phyloP scores from a whole-genome alignment of 1,140 invertebrate genomes.

The Scylla paramamosain region DNA sequence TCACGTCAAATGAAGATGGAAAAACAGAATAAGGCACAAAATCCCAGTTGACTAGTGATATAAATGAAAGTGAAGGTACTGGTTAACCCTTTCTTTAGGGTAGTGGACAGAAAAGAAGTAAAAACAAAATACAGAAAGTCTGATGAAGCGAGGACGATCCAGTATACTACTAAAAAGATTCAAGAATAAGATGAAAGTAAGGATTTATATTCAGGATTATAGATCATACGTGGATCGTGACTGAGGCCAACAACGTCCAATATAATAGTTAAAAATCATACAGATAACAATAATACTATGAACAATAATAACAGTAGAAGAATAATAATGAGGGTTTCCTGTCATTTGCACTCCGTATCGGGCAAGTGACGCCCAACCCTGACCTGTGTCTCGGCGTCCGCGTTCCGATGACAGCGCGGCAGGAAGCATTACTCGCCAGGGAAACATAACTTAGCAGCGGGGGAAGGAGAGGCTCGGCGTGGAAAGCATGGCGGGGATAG shows the following conservation, averaged over 20 bases:
- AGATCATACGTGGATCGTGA: not conserved
- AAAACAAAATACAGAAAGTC: too few species aligned
- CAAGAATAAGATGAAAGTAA: too few species aligned
- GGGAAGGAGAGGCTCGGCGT: not conserved
- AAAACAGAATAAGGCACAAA: too few species aligned
- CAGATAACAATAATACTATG: not conserved
- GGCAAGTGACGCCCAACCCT: not conserved
- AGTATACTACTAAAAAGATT: too few species aligned
- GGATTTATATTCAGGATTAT: too few species aligned
- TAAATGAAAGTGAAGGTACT: too few species aligned
- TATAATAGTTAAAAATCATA: not conserved
- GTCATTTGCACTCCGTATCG: not conserved
- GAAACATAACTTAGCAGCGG: conserved; percentile 2
- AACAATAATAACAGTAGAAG: not conserved
- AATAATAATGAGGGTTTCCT: not conserved
- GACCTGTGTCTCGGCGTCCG: not conserved
- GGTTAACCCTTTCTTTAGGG: too few species aligned
- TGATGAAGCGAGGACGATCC: too few species aligned
- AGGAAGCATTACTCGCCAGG: not conserved
- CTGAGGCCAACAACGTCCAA: not conserved
- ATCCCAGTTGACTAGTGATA: too few species aligned
- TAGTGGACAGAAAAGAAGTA: too few species aligned
- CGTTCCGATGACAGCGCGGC: not conserved
- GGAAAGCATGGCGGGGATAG: not conserved
- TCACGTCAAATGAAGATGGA: too few species aligned